Base-by-base conservation (phyloP, 2,797 vertebrate species). In the Myripristis murdjan region DNA sequence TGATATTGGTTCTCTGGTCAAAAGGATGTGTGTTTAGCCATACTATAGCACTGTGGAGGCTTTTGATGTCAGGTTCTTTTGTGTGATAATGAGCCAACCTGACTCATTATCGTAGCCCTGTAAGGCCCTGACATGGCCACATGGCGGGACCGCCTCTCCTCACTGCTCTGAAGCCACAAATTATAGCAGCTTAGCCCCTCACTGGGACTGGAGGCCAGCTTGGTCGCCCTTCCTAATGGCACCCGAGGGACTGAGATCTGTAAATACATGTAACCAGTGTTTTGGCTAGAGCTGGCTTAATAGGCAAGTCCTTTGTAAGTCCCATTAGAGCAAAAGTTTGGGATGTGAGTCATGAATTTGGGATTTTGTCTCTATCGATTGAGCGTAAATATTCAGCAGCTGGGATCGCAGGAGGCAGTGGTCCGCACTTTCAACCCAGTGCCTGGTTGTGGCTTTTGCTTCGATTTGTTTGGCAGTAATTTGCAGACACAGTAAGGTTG, bases 41-140 rank as follows among this genome's bases (percentile, higher is more conserved):
- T 51, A 80, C 61, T 78, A 44, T 76, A 77, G 67, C 82, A 75
- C 52, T 16, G 7, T 71, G 66, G 60, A 61, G 59, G 81, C 89
- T 91, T 93, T 91, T 92, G 89, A 92, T 88, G 88, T 92, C 83
- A 68, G 84, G 51, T 74, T 79, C 85, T 85, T 89, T 90, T 92
- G 91, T 91, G 89, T 89, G 82, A 81, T 92, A 91, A 92, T 91
- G 90, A 92, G 86, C 63, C 81, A 75, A 89, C 88, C 86, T 82
- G 85, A 84, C 86, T 93, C 89, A 91, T 92, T 92, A 93, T 85
- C 72, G 64, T 71, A 77, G 79, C 77, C 77, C 65, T 52, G 75
- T 41, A 64, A 83, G 79, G 70, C 76, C 81, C 65, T 52, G 75
- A 77, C 85, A 70, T 72, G 82, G 73, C 83, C 86, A 81, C 84